Evolutionary conservation across 1,140 invertebrate species (phyloP), one percentile per base, ranked within the genome.

Genomic region (Leptoteleia sp.): DNA sequence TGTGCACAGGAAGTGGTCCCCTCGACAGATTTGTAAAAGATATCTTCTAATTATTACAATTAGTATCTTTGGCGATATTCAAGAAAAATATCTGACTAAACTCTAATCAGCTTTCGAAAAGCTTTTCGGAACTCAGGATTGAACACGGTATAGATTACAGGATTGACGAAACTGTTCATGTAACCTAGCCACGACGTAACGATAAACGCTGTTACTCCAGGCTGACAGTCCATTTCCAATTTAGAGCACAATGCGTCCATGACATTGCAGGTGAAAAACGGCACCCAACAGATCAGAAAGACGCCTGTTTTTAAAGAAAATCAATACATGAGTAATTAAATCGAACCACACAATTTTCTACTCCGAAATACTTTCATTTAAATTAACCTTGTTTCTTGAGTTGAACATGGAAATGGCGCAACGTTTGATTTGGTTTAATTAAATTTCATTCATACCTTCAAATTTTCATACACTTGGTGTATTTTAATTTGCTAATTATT

Each of bases 61-160:
- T 55, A 52, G 37, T 35, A 29, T 17, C 33, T 67, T 80, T 80
- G 62, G 62, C 67, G 33, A 67, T 67, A 48, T 71, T 54, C 31
- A 70, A 62, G 17, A 59, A 81, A 65, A 75, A 61, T 65, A 67
- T 67, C 16, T 22, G 35, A 50, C 50, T 81, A 89, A 40, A 88
- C 72, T 76, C 82, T 86, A 80, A 99, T 93, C 64, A 99, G 93
- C 89, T 98, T 98, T 84, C 97, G 97, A 90, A 99, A 99, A 27
- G 98, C 98, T 91, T 99, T 99, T 61, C 98, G 92, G 90, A 99
- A 99, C 89, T 99, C 98, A 2, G 97, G 96, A 91, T 99, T 99
- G 91, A 99, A 99, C 84, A 99, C 99, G 33, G 98, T 99, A 89
- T 99, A 99, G 87, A 99, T 99, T 70, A 99, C 95, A 1, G 98